A percentile compares a stretch with the other conserved stretches of the same genome.
phyloP scores from a whole-genome alignment of 2,888 invertebrate species.

The Aelia acuminata region DNA sequence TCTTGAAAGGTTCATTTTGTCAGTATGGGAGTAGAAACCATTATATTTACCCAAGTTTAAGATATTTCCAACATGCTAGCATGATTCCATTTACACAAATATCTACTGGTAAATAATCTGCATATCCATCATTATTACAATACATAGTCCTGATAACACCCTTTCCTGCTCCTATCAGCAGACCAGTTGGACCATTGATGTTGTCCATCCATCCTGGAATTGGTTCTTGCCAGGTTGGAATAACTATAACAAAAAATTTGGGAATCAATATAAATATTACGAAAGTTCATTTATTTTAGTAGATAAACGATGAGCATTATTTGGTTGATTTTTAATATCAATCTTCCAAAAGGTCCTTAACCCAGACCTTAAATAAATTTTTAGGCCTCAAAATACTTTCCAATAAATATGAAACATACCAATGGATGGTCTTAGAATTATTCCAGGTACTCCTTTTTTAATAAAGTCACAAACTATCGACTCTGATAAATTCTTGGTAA shows the following conservation, averaged over 20 bases:
- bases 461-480: conserved; percentile 85
- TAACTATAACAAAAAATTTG: conserved; percentile 73
- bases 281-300: neutral
- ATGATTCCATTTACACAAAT: conserved; percentile 84
- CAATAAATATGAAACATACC: conserved; percentile 71
- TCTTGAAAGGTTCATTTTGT: neutral
- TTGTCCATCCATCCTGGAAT: conserved; percentile 94
- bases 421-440: conserved; percentile 89
- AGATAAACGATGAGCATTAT: neutral
- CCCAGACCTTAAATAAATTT: conserved; percentile 9
- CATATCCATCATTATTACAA: conserved; percentile 82
- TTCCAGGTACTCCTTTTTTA: conserved; percentile 77
- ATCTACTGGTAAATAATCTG: conserved; percentile 86
- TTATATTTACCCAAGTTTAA: conserved; percentile 62
- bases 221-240: conserved; percentile 89
- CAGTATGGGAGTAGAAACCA: conserved; percentile 34
- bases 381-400: neutral
- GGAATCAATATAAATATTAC: neutral
- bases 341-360: neutral
- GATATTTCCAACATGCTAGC: conserved; percentile 75
- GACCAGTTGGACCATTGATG: conserved; percentile 91
- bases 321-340: neutral
- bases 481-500: conserved; percentile 93
- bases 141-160: conserved; percentile 92
- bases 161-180: conserved; percentile 85